A percentile compares a stretch with the other conserved stretches of the same genome.
Evolutionary conservation across 2,888 invertebrate species (phyloP).

Genomic region (Apantesis nais): DNA sequence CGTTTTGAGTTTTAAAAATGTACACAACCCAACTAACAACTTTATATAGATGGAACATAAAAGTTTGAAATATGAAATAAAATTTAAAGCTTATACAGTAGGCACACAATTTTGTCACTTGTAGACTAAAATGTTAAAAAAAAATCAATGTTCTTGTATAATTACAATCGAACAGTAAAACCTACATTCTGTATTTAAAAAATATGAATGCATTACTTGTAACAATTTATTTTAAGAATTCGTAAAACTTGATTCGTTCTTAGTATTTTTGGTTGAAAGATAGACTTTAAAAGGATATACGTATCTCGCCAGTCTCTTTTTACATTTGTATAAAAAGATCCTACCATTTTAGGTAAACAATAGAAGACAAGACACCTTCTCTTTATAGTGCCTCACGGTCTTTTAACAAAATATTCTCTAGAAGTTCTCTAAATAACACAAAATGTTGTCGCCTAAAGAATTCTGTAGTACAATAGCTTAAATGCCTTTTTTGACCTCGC

Average conservation of each 20-base stretch:
- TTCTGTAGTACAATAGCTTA: slow-evolving; percentile 45
- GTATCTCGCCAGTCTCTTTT: neutral
- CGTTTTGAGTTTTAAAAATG: no score
- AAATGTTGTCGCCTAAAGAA: slow-evolving; percentile 43
- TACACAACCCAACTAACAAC: no score
- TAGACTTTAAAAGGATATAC: neutral
- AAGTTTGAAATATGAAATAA: no score
- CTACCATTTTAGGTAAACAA: neutral
- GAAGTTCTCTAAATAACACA: slow-evolving; percentile 30
- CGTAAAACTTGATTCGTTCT: neutral
- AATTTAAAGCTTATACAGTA: no score
- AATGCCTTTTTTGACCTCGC: slow-evolving; percentile 47
- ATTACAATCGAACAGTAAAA: neutral
- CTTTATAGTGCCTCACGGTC: slow-evolving; percentile 3
- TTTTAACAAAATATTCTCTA: slow-evolving; percentile 23
- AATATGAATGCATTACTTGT: neutral
- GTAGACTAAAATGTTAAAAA: no score
- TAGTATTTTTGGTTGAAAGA: neutral
- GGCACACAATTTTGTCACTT: no score
- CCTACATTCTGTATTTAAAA: neutral
- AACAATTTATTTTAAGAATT: neutral
- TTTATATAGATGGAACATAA: no score
- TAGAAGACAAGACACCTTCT: neutral
- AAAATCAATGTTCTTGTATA: neutral
- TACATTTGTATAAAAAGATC: neutral